Base-by-base conservation (phyloP, 2,797 vertebrate genomes). In the Steatocranus sp. region DNA sequence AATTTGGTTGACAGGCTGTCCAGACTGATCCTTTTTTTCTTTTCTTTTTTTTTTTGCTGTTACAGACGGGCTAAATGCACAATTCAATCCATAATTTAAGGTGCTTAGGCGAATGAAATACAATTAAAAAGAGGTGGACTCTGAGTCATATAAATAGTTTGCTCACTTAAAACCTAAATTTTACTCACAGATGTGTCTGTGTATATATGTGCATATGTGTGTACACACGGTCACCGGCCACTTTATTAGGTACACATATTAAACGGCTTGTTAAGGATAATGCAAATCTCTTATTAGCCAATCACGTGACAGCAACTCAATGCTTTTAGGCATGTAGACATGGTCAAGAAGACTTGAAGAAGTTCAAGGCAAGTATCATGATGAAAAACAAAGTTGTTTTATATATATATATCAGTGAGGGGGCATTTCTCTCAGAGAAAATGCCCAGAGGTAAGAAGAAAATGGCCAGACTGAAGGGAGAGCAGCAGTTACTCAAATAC, bases 31-130 rank as follows among this genome's bases (percentile, higher is more conserved):
- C 8, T 66, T 6, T 34, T 74, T 32, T n/a, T 2, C 12, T 14
- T 76, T 12, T 80, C 9, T 74, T 18, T 58, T 46, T 18, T 58
- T 46, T 70, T 66, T 61, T 66, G 38, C 43, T 78, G 46, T 70
- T 70, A 6, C 50, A 23, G 8, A 51, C 15, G 17, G 80, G 38
- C 11, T 12, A 61, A n/a, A 36, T 73, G 5, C 58, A 51, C 36
- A 86, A 63, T 46, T 11, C 17, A 27, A 34, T 70, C 58, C 34
- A 76, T 38, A 46, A 25, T 41, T 49, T 30, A 49, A 36, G 74
- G 50, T 77, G n/a, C 1, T 30, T 81, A 73, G 61, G 76, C 66
- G 5, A 38, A 66, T 17, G 14, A 20, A 76, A 58, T 75, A 20
- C 70, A 56, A 63, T 63, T 61, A 38, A 68, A 48, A 34, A 30